Evolutionary conservation across 2,113 vertebrate species (phyloP).

Genomic region (Gambusia affinis): DNA sequence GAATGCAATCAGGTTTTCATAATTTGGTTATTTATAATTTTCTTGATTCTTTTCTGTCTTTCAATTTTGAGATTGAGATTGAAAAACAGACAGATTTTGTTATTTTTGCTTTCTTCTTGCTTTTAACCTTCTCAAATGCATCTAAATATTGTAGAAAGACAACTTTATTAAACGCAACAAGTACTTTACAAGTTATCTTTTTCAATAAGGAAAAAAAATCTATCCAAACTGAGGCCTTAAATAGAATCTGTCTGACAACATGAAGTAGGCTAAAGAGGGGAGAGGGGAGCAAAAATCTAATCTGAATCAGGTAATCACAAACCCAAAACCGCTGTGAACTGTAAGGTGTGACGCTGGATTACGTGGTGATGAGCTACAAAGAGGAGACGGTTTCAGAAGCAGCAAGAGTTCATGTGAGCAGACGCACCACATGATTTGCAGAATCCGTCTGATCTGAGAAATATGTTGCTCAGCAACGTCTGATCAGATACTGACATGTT

Average conservation of each 20-base stretch:
- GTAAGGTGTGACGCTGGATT: neutral
- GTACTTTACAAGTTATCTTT: neutral
- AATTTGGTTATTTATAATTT: neutral
- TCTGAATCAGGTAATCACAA: no score
- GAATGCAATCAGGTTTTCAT: neutral
- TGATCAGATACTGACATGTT: neutral
- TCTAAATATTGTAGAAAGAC: neutral
- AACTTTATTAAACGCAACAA: neutral
- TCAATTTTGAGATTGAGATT: no score
- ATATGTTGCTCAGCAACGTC: neutral
- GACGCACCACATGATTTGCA: neutral
- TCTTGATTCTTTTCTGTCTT: no score
- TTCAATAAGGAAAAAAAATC: neutral
- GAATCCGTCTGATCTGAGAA: neutral
- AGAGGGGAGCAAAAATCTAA: no score
- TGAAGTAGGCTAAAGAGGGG: neutral
- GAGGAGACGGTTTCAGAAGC: neutral
- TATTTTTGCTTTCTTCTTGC: neutral
- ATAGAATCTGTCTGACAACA: neutral
- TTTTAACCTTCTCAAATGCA: neutral
- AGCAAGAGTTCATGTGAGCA: neutral
- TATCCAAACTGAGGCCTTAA: neutral
- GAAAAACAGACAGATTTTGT: neutral
- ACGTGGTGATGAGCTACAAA: neutral
- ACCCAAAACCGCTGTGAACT: neutral